Base-by-base conservation (phyloP, 2,797 vertebrate genomes). In the Parauchenoglanis ngamensis region DNA sequence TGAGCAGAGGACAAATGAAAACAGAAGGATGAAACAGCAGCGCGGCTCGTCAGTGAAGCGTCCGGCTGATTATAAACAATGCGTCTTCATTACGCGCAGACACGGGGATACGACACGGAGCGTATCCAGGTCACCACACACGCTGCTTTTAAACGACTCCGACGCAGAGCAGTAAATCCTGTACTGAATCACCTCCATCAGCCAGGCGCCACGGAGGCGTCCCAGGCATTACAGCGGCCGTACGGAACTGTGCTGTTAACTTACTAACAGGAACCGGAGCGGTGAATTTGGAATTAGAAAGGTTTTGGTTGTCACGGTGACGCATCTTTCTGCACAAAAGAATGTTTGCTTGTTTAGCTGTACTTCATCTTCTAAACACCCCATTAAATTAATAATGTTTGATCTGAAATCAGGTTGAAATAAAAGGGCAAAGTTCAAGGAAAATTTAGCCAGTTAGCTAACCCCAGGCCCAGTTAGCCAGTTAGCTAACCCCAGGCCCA, bases 1-100 rank as follows among this genome's bases (percentile, higher is more conserved):
- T 99, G 95, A 35, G 49, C 2, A 8, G 82, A 61, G 49, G 23
- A 12, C 85, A 85, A 82, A 72, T 77, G n/a, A 77, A 77, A 78
- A 84, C 63, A n/a, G 65, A 8, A 77, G 49, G n/a, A 94, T 31
- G n/a, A 31, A 31, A 31, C 31, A 31, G 31, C 31, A 31, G 31
- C 31, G 31, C 31, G 31, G 31, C 31, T 31, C 31, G 31, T 31
- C 31, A 31, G 31, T 31, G 31, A 31, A 31, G 31, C n/a, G 8
- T 61, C 23, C 19, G 23, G 35, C n/a, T 5, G 7, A 84, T 88
- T 80, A 85, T 19, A 85, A 87, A 35, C 56, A 77, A 85, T 82
- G 80, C 56, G 72, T 87, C 63, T 68, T 85, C 49, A 87, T 83
- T 67, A 83, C 6, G 17, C 46, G 46, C 28, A 82, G 86, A 88